Evolutionary conservation across 2,797 vertebrate species (phyloP).

Genomic region (Dipus sagitta): DNA sequence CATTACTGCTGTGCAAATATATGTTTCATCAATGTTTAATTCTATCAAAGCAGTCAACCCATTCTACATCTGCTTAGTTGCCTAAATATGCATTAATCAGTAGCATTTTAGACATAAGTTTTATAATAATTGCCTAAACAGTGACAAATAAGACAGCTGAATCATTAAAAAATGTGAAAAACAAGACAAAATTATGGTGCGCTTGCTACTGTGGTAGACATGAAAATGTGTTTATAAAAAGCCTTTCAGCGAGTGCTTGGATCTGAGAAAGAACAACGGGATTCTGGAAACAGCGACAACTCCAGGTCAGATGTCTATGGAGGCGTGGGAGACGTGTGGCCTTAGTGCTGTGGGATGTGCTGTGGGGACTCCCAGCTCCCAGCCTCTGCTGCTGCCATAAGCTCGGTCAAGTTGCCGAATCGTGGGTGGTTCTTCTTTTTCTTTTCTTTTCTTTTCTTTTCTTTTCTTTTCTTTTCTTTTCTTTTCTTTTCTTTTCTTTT

Average conservation of each 20-base stretch:
- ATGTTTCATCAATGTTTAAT: conserved; percentile 76
- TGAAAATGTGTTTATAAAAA: conserved; percentile 15
- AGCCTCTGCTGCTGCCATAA: not conserved
- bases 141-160: conserved; percentile 79
- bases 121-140: conserved; percentile 75
- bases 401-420: not conserved
- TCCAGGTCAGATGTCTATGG: not conserved
- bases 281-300: not conserved
- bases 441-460: no score
- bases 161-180: conserved; percentile 81
- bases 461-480: no score
- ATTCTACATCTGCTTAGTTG: conserved; percentile 65
- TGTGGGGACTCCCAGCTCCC: not conserved
- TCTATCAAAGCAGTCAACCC: conserved; percentile 70
- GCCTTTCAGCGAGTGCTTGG: not conserved
- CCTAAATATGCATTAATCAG: conserved; percentile 76
- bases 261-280: not conserved
- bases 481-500: no score
- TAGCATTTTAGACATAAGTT: conserved; percentile 74
- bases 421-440: not conserved
- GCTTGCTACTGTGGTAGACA: conserved; percentile 51
- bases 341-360: not conserved
- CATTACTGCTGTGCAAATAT: conserved; percentile 64
- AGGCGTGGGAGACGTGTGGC: not conserved
- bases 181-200: conserved; percentile 62